These are phyloP conservation scores for Murina feae DNA, from an alignment of 2,113 vertebrate species.

Conservation along the genomic window DNA sequence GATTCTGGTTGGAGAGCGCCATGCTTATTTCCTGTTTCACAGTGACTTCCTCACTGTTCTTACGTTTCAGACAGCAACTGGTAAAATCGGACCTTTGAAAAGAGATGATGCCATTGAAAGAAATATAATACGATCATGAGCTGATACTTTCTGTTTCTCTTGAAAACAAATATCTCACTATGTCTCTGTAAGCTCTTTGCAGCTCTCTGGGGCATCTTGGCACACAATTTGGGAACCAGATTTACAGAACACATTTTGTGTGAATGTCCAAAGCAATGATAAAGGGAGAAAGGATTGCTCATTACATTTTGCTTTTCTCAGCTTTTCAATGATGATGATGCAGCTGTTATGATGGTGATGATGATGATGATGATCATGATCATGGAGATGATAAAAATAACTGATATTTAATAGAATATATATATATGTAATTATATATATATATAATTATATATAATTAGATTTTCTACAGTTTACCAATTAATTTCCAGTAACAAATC, in stretches of 20 bases:
- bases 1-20: neutral
- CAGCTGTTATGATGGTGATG: neutral
- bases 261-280: neutral
- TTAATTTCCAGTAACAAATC: neutral
- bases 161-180: neutral
- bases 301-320: neutral
- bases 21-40: neutral
- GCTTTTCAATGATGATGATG: neutral
- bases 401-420: neutral
- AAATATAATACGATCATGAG: neutral
- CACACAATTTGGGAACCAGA: neutral
- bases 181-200: neutral
- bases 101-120: neutral
- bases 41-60: neutral
- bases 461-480: neutral
- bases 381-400: neutral
- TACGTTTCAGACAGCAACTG: neutral
- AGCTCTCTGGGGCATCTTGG: neutral
- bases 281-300: neutral
- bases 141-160: neutral
- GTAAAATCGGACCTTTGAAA: neutral
- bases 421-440: neutral
- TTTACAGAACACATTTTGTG: neutral
- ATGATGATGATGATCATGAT: neutral
- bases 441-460: neutral